A percentile compares a stretch with the other conserved stretches of the same genome.
phyloP scores from a whole-genome alignment of 2,888 invertebrate genomes.

The Nebria salina region DNA sequence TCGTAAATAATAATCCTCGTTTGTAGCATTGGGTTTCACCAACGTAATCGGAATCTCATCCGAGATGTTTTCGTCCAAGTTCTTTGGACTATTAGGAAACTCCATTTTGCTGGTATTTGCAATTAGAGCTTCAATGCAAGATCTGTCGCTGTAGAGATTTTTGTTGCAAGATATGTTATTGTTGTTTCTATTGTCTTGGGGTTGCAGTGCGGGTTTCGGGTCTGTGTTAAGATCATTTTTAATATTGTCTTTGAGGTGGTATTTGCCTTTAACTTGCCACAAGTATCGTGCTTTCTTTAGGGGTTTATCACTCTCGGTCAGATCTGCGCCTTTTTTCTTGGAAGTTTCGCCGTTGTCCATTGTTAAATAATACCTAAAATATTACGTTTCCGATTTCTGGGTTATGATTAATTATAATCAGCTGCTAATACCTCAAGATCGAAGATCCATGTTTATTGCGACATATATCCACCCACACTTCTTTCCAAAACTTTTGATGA shows the following conservation, averaged over 20 bases:
- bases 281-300: slow-evolving; percentile 74
- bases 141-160: slow-evolving; percentile 50
- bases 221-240: slow-evolving; percentile 33
- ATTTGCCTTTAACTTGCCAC: slow-evolving; percentile 75
- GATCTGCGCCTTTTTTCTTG: slow-evolving; percentile 64
- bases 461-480: neutral
- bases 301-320: slow-evolving; percentile 67
- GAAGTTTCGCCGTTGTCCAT: slow-evolving; percentile 63
- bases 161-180: slow-evolving; percentile 47
- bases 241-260: slow-evolving; percentile 67
- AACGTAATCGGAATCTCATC: slow-evolving; percentile 57
- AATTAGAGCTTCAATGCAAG: slow-evolving; percentile 55
- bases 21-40: slow-evolving; percentile 55
- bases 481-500: neutral
- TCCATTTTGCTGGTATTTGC: slow-evolving; percentile 50
- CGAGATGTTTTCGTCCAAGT: slow-evolving; percentile 50
- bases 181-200: slow-evolving; percentile 52
- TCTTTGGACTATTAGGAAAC: slow-evolving; percentile 49
- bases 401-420: slow-evolving; percentile 13
- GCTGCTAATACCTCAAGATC: neutral
- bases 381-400: slow-evolving; percentile 2
- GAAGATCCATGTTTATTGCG: neutral
- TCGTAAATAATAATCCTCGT: slow-evolving; percentile 60
- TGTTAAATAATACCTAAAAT: slow-evolving; percentile 14
- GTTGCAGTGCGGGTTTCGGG: slow-evolving; percentile 52